Percentiles rank a stretch among this genome's conserved stretches.
phyloP scores from a whole-genome alignment of 2,113 vertebrate species.

The Brachionichthys hirsutus region DNA sequence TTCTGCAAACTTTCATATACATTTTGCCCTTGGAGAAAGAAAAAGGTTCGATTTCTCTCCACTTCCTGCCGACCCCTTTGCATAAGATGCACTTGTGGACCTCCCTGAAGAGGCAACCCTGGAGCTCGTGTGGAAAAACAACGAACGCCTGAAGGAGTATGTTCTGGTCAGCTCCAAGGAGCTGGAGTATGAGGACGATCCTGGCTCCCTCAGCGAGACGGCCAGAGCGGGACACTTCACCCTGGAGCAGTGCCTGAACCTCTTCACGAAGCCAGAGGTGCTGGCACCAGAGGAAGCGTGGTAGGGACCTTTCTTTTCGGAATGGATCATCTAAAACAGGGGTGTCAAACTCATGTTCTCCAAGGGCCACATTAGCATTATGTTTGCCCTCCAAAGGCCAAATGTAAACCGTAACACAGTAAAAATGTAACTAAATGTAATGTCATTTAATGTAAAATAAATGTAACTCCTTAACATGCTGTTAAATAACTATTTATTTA shows the following conservation, averaged over 20 bases:
- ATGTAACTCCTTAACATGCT: too few species aligned
- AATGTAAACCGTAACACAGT: too few species aligned
- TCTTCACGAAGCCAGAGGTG: conserved; percentile 97
- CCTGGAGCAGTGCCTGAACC: conserved; percentile 96
- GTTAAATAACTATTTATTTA: too few species aligned
- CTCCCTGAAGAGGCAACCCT: conserved; percentile 85
- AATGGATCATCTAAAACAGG: too few species aligned
- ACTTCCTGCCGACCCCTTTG: background rate
- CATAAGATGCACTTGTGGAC: conserved; percentile 84
- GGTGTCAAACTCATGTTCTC: too few species aligned
- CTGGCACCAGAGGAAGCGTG: conserved; percentile 96
- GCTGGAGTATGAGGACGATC: conserved; percentile 92
- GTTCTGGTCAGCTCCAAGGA: conserved; percentile 96
- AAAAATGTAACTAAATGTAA: too few species aligned
- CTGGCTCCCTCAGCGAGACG: conserved; percentile 88
- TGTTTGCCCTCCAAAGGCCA: too few species aligned
- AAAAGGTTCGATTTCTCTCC: too few species aligned
- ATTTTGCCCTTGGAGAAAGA: too few species aligned
- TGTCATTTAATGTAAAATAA: too few species aligned
- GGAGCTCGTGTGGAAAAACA: conserved; percentile 96
- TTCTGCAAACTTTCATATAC: too few species aligned
- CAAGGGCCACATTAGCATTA: too few species aligned
- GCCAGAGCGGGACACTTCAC: conserved; percentile 95
- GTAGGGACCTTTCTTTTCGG: conserved; percentile 71
- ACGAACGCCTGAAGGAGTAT: conserved; percentile 92